phyloP scores from a whole-genome alignment of 2,888 invertebrate species.

The Baronia brevicornis region DNA sequence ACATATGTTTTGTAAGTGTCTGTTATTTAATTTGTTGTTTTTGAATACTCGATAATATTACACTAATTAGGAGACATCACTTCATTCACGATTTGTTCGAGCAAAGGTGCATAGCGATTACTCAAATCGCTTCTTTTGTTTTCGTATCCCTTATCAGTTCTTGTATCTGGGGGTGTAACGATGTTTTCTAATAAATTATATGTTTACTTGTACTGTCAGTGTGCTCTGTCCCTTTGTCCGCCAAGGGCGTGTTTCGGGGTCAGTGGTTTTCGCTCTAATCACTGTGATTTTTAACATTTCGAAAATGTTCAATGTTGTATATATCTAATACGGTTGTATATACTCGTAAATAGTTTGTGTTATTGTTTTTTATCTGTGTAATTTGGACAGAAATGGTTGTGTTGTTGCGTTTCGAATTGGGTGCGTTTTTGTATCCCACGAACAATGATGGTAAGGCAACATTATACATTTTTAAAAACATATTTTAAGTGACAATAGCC shows the following conservation, averaged over 20 bases:
- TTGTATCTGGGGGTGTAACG: neutral
- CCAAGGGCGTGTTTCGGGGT: neutral
- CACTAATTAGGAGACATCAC: too few relatives aligned
- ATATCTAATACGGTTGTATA: too few relatives aligned
- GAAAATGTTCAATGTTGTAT: too few relatives aligned
- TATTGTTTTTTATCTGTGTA: constrained; percentile 9
- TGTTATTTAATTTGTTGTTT: neutral
- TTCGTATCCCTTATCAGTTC: constrained; percentile 9
- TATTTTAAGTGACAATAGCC: neutral
- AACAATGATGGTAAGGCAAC: constrained; percentile 25
- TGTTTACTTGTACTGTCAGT: constrained; percentile 9
- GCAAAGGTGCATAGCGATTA: constrained; percentile 7
- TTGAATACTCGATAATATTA: too few relatives aligned
- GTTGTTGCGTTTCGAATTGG: constrained; percentile 23
- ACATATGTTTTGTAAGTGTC: too few relatives aligned
- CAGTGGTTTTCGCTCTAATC: too few relatives aligned
- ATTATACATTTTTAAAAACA: neutral
- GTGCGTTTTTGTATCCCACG: constrained; percentile 18
- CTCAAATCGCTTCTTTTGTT: constrained; percentile 5
- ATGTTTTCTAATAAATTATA: constrained; percentile 4
- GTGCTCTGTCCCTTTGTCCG: neutral
- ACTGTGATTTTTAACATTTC: too few relatives aligned
- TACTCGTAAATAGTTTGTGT: too few relatives aligned
- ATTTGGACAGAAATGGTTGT: constrained; percentile 32
- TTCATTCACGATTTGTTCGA: too few relatives aligned